Conservation (phyloP, 2,888 invertebrate genomes). For the Liodrosophila aerea region DNA sequence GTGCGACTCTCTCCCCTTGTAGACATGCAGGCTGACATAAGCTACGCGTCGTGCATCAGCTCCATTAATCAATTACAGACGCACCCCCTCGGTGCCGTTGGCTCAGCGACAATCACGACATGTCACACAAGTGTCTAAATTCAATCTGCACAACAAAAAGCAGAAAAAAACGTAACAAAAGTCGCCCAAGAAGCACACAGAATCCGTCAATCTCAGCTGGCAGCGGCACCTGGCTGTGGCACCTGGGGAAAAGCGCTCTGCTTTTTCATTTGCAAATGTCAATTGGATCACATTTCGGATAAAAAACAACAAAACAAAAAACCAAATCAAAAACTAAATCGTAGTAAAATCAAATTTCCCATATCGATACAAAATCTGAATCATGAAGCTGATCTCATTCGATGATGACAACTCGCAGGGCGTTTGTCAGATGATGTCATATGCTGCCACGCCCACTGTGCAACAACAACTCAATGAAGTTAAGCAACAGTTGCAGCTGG, state of each 20-base stretch:
- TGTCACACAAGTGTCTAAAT: conserved; percentile 59
- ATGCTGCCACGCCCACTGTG: background rate
- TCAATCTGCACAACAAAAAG: conserved; percentile 34
- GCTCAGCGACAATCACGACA: conserved; percentile 48
- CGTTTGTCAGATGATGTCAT: background rate
- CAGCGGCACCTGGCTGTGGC: too few species aligned
- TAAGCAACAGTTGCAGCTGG: conserved; percentile 82
- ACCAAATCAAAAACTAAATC: background rate
- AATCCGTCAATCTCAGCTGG: conserved; percentile 44
- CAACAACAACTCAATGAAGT: conserved; percentile 52
- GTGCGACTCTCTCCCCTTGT: conserved; percentile 21
- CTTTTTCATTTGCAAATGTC: conserved; percentile 33
- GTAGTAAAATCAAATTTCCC: conserved; percentile 23
- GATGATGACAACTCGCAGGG: background rate
- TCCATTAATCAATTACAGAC: conserved; percentile 80
- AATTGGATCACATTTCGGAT: conserved; percentile 18
- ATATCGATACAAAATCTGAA: background rate
- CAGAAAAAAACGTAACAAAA: background rate
- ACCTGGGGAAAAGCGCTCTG: conserved; percentile 27
- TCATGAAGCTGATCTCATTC: conserved; percentile 21
- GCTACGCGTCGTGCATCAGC: conserved; percentile 62
- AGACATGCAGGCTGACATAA: conserved; percentile 62
- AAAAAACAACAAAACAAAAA: background rate
- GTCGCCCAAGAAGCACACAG: conserved; percentile 8
- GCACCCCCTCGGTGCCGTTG: conserved; percentile 19